phyloP scores from a whole-genome alignment of 35 echinoderm and acorn worm species.

The Apostichopus japonicus region DNA sequence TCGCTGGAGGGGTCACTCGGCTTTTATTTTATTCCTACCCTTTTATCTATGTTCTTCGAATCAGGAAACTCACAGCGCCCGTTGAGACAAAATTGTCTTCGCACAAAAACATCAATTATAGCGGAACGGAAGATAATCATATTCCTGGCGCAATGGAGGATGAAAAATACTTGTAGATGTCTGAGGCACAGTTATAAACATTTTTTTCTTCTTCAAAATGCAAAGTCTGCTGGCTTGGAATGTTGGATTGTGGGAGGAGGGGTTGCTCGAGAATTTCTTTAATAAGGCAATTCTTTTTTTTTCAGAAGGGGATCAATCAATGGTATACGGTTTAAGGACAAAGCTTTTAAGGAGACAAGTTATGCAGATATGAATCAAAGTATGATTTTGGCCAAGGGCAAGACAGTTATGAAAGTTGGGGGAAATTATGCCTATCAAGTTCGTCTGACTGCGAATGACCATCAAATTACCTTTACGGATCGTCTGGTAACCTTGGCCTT shows the following conservation, averaged over 20 bases:
- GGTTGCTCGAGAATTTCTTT: neutral
- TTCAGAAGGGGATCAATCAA: neutral
- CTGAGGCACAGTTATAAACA: constrained; percentile 18
- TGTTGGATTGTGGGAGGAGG: neutral
- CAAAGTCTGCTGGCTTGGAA: neutral
- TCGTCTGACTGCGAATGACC: neutral
- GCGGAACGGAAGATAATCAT: constrained; percentile 17
- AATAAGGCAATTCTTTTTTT: neutral
- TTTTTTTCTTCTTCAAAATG: neutral
- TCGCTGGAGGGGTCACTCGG: neutral
- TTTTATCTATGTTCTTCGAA: constrained; percentile 7
- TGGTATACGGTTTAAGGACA: neutral
- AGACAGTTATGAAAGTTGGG: neutral
- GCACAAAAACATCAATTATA: constrained; percentile 16
- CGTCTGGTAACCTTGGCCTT: neutral
- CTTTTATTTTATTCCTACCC: neutral
- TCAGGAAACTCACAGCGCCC: constrained; percentile 11
- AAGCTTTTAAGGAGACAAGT: neutral
- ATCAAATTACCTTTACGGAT: neutral
- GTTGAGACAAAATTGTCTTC: constrained; percentile 18
- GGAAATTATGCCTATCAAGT: neutral
- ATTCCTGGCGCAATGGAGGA: constrained; percentile 21
- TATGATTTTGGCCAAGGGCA: constrained; percentile 16
- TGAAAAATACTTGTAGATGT: neutral
- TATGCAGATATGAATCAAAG: neutral